Base-by-base conservation (phyloP, 2,888 invertebrate species). In the Diabrotica balteata region DNA sequence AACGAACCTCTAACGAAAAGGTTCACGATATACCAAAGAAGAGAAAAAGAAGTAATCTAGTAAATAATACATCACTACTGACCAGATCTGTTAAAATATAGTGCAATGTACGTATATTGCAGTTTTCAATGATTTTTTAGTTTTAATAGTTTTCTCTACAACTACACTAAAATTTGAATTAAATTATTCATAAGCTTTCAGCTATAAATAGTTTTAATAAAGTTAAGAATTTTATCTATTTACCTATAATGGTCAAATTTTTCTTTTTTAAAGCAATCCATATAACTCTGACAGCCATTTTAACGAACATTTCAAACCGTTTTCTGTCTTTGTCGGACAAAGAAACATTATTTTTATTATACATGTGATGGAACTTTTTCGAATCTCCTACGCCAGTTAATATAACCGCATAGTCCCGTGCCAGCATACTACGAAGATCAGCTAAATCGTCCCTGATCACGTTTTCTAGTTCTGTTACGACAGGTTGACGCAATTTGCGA, bases 241-340 rank as follows among this genome's bases (percentile, higher is more conserved):
- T 80, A 90, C 90, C 90, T 76, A 91, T 90, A 75, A 89, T 83
- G 76, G 86, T 84, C 74, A 88, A 87, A 72, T 87, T 80, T 78
- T 86, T 88, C 59, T 90, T 84, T 63, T 87, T 86, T 51, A 90
- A 80, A 32, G 90, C 89, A 71, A 90, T 84, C 90, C 90, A 91
- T 47, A 89, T 87, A 57, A 90, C 87, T 76, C 89, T 87, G 54
- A 88, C 86, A 58, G 88, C 84, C 80, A 90, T 84, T 65, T 87
- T 84, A 55, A 89, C 81, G 17, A 91, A 79, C 7, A 86, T 86
- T 80, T 91, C 90, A 73, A 87, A 87, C 63, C 89, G 81, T 69
- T 88, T 83, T 43, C 89, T 85, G 77, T 90, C 91, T 79, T 88
- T 88, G 74, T 90, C 89, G n/a, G 88, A 87, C 68, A 89, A 81